Evolutionary conservation across 2,888 invertebrate species (phyloP), one percentile per base, ranked within the genome.

Genomic region (Morpho achilles): DNA sequence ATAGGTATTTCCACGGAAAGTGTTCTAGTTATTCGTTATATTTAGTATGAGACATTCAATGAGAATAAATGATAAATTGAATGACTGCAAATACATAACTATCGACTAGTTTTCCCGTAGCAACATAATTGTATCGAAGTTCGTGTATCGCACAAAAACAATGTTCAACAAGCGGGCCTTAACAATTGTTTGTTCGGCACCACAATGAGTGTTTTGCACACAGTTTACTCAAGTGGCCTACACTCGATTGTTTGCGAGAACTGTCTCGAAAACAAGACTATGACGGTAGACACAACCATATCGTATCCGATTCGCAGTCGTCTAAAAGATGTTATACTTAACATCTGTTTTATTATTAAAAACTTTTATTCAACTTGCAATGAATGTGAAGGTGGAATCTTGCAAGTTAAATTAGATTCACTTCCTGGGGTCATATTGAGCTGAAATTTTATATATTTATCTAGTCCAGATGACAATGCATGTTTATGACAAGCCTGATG

Each of bases 191-290:
- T 59, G 57, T 40, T 16, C 51, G 53, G 45, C 65, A 66, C 67
- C 75, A 82, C 81, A 83, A 82, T 80, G 72, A 58, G 61, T 77
- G 77, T 79, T 81, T 76, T 74, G 76, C 74, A 71, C 70, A 70
- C 69, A 71, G 77, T 80, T 79, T 77, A 75, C 74, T 68, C 80
- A 80, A 82, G 81, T 81, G 80, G 74, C 72, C 65, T 67, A 68
- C 68, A 72, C 72, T 43, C 32, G 53, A 61, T 58, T 54, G 60
- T 66, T 66, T 59, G 60, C 47, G 45, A 48, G 47, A 56, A 53
- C 47, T 54, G 46, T 53, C 40, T 46, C 49, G 43, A 45, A 44
- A 44, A 56, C 53, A 32, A 32, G 32, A 32, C 32, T 32, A 32
- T 32, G 32, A 32, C 32, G 32, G 5, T 32, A 32, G 32, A 32